Base-by-base conservation (phyloP, 2,113 vertebrate genomes). In the Ictalurus punctatus region DNA sequence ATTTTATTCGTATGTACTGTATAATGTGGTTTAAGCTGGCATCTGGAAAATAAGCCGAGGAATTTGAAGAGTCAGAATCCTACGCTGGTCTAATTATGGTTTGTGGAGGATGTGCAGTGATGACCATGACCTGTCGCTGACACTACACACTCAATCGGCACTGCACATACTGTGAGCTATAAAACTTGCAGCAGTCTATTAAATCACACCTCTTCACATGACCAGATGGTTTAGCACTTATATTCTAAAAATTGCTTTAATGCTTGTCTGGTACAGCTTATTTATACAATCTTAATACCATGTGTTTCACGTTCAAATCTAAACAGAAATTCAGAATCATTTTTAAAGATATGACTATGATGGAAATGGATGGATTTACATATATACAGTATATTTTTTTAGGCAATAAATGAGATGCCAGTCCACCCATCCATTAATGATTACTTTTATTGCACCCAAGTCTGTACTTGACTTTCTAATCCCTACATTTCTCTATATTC, bases 1-100 rank as follows among this genome's bases (percentile, higher is more conserved):
- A 92, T 94, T 94, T 94, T 84, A 95, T 93, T 86, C 19, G 27
- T 7, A 63, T 90, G 85, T 92, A 92, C 90, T 40, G 56, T 61
- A 61, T 83, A 92, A 90, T 84, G 90, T 86, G 88, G 71, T 83
- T 86, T 2, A 6, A 82, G 17, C 34, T 8, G 19, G 71, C 89
- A 79, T 84, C 58, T 69, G 52, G 81, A 80, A 79, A 87, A 58
- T 40, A 73, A 71, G 34, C 48, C 4, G 2, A 21, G 23, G 88
- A 87, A 90, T 87, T 83, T 88, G 52, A 37, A 30, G 90, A 90
- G 92, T 92, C 80, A 88, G 90, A 88, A 87, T 63, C 25, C 73
- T 17, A 74, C 34, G 23, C 58, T 65, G 74, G 76, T 79, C 56
- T 65, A 80, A 65, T 87, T 48, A 76, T 86, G 25, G 7, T 69